These are phyloP conservation scores for Trissolcus japonicus DNA, from an alignment of 2,888 invertebrate genomes.

Conservation along the genomic window DNA sequence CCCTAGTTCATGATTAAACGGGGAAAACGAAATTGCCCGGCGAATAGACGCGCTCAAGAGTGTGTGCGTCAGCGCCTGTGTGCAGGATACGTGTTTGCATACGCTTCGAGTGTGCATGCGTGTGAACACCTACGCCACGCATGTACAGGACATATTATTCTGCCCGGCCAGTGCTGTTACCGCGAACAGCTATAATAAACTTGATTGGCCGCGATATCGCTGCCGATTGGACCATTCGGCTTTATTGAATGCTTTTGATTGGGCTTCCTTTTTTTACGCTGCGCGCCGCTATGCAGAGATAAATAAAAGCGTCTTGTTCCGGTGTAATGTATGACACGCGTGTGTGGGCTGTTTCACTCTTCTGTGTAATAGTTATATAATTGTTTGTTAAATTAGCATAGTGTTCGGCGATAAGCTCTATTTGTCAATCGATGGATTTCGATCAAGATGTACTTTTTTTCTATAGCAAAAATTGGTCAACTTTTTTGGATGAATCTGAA, in stretches of 20 bases:
- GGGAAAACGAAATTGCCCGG: constrained; percentile 70
- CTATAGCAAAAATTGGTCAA: too few relatives aligned
- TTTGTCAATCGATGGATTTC: too few relatives aligned
- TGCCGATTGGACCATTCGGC: constrained; percentile 53
- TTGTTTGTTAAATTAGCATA: constrained; percentile 29
- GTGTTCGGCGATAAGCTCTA: background rate
- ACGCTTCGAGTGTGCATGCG: constrained; percentile 22
- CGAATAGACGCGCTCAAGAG: constrained; percentile 59
- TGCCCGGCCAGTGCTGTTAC: constrained; percentile 55
- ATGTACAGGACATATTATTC: constrained; percentile 54
- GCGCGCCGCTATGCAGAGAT: constrained; percentile 16
- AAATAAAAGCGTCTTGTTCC: constrained; percentile 43
- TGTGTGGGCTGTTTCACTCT: constrained; percentile 18
- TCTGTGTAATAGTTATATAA: constrained; percentile 29
- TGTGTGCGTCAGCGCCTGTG: constrained; percentile 20
- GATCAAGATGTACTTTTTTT: too few relatives aligned
- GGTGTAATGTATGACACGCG: constrained; percentile 28
- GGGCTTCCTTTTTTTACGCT: constrained; percentile 49
- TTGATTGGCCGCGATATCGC: constrained; percentile 58
- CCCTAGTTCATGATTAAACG: constrained; percentile 72
- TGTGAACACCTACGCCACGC: constrained; percentile 48
- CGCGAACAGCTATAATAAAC: constrained; percentile 59
- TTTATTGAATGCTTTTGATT: constrained; percentile 54
- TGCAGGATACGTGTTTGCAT: background rate
- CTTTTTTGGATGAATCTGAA: too few relatives aligned